These are phyloP conservation scores for Drosophila dives DNA, from an alignment of 2,888 invertebrate species.

Conservation along the genomic window DNA sequence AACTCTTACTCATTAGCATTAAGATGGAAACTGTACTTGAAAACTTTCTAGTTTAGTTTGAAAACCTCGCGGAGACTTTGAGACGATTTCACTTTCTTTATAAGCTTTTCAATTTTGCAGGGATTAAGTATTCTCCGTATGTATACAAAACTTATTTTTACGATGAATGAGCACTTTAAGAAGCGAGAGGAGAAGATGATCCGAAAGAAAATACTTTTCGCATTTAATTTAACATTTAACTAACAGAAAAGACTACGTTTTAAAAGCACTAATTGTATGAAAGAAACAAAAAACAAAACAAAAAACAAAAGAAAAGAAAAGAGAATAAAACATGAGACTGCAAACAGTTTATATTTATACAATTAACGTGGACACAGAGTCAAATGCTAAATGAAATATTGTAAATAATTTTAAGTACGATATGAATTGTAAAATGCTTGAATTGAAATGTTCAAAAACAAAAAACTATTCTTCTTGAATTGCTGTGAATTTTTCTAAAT, in stretches of 20 bases:
- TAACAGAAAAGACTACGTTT: constrained; percentile 73
- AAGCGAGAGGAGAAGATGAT: neutral
- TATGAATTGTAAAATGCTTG: constrained; percentile 21
- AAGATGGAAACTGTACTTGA: constrained; percentile 70
- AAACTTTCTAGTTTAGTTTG: constrained; percentile 52
- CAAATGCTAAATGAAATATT: constrained; percentile 39
- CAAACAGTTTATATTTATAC: constrained; percentile 50
- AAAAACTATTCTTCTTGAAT: constrained; percentile 17
- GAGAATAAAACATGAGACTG: constrained; percentile 65
- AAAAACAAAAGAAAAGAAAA: constrained; percentile 21
- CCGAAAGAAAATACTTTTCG: constrained; percentile 20
- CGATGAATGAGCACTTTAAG: constrained; percentile 10
- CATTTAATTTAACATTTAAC: constrained; percentile 54
- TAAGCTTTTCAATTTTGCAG: constrained; percentile 65
- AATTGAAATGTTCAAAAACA: neutral
- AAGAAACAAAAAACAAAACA: constrained; percentile 16
- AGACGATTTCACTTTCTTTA: constrained; percentile 41
- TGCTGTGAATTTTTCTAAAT: constrained; percentile 6
- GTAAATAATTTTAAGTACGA: constrained; percentile 41
- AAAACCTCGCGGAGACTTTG: constrained; percentile 60
- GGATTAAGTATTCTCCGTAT: constrained; percentile 73
- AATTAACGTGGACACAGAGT: constrained; percentile 28
- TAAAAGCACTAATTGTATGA: constrained; percentile 68
- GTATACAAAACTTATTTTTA: constrained; percentile 39
- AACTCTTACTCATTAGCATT: constrained; percentile 69